A percentile compares a stretch with the other conserved stretches of the same genome.
Evolutionary conservation across 2,113 vertebrate species (phyloP).

Genomic region (Albula glossodonta): DNA sequence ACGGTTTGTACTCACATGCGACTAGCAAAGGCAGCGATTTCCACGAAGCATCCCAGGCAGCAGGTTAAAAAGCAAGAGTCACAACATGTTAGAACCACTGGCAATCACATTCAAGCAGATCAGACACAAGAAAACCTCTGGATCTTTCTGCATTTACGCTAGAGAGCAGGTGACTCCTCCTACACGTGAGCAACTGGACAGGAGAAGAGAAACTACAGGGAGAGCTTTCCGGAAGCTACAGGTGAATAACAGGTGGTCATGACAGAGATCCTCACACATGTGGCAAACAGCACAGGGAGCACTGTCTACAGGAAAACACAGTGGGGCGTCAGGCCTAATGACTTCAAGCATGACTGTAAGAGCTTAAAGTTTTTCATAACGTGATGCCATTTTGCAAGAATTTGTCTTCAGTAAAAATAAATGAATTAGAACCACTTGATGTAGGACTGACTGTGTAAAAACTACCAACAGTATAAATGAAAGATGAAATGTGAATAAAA

Average conservation of each 20-base stretch:
- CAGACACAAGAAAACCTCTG: neutral
- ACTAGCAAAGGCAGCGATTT: conserved; percentile 28
- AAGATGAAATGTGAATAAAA: neutral
- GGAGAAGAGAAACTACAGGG: neutral
- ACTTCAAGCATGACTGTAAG: neutral
- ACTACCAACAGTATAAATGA: neutral
- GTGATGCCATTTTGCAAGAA: neutral
- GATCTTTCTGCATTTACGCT: neutral
- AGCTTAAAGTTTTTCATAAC: too few species aligned
- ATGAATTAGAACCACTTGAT: neutral
- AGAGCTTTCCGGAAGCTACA: neutral
- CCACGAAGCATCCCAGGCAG: conserved; percentile 31
- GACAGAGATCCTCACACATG: neutral
- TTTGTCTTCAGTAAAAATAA: neutral
- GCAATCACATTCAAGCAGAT: conserved; percentile 1
- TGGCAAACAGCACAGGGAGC: neutral
- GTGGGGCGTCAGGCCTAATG: neutral
- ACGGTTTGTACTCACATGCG: conserved; percentile 29
- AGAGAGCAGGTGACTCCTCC: too few species aligned
- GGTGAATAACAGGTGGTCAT: too few species aligned
- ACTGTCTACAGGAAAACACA: neutral
- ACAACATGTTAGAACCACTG: conserved; percentile 18
- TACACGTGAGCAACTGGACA: neutral
- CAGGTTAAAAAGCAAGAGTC: conserved; percentile 27
- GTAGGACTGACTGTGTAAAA: neutral